A percentile compares a stretch with the other conserved stretches of the same genome.
Conservation (phyloP, 2,888 invertebrate species). For the Drosophila leonis region DNA sequence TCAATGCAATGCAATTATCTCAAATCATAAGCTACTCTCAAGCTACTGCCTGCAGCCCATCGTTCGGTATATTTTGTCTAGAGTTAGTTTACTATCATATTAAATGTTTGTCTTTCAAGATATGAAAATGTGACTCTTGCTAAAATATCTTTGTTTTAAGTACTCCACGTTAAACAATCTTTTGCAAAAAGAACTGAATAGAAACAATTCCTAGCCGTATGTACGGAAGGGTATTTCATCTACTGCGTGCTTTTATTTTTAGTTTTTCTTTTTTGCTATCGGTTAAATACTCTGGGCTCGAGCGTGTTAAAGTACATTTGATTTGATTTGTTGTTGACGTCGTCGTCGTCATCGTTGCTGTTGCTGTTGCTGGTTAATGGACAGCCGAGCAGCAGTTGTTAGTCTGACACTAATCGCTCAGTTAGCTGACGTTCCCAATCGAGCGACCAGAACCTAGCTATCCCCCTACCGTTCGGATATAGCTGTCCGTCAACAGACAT, state of each 20-base stretch:
- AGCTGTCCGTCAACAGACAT: conserved; percentile 64
- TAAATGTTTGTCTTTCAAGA: not conserved
- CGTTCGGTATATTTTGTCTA: no score
- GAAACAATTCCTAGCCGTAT: not conserved
- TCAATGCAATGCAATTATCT: not conserved
- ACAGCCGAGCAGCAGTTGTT: conserved; percentile 61
- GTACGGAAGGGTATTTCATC: conserved; percentile 1
- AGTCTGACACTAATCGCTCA: conserved; percentile 78
- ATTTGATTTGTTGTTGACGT: conserved; percentile 77
- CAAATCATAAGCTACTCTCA: not conserved
- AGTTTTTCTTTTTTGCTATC: conserved; percentile 45
- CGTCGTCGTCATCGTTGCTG: conserved; percentile 41
- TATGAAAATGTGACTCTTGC: not conserved
- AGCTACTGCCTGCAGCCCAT: not conserved
- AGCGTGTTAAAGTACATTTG: conserved; percentile 79
- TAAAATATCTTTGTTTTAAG: not conserved
- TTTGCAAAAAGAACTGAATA: not conserved
- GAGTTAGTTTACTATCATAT: not conserved
- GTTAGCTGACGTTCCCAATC: conserved; percentile 56
- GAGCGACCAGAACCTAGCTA: not conserved
- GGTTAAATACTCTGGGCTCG: conserved; percentile 71
- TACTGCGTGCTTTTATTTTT: conserved; percentile 4
- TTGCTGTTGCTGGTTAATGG: conserved; percentile 63
- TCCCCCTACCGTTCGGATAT: conserved; percentile 25
- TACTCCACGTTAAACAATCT: no score